A percentile compares a stretch with the other conserved stretches of the same genome.
These are phyloP conservation scores for Apoderus coryli DNA, from an alignment of 2,888 invertebrate genomes.

Conservation along the genomic window DNA sequence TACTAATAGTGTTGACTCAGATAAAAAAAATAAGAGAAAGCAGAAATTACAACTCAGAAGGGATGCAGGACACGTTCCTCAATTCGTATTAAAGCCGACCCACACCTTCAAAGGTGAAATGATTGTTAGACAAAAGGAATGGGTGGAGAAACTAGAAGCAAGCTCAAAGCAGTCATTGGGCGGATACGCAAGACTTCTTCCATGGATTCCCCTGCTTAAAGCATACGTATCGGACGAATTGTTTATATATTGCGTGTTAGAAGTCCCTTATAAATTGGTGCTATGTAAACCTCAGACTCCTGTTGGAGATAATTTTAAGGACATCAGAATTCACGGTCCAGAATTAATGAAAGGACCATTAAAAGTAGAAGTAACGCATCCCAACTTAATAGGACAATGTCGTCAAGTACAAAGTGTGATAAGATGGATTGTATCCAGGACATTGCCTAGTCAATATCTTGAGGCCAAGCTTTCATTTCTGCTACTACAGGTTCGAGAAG, in stretches of 20 bases:
- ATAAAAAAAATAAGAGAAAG: constrained; percentile 12
- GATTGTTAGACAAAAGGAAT: constrained; percentile 17
- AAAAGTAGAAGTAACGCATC: constrained; percentile 6
- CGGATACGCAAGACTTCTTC: constrained; percentile 22
- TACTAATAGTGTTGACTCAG: too few species aligned
- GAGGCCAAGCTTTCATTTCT: constrained; percentile 24
- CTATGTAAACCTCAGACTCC: constrained; percentile 17
- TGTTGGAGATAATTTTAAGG: constrained; percentile 20
- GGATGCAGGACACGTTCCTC: background rate
- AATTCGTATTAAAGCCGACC: background rate
- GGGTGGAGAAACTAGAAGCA: constrained; percentile 18
- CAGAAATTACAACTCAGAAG: constrained; percentile 11
- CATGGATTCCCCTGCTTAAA: constrained; percentile 21
- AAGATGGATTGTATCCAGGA: constrained; percentile 24
- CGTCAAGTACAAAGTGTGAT: constrained; percentile 24
- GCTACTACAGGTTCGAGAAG: constrained; percentile 20
- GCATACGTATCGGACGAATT: constrained; percentile 19
- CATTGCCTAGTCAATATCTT: constrained; percentile 20
- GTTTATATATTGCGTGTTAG: constrained; percentile 22
- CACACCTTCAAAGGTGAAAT: constrained; percentile 20
- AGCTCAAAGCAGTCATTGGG: constrained; percentile 15
- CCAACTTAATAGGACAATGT: too few species aligned
- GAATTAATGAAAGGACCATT: constrained; percentile 13
- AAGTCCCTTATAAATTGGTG: constrained; percentile 17
- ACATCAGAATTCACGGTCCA: constrained; percentile 16